Conservation (phyloP, 2,888 invertebrate species). For the Euspilapteryx auroguttella region DNA sequence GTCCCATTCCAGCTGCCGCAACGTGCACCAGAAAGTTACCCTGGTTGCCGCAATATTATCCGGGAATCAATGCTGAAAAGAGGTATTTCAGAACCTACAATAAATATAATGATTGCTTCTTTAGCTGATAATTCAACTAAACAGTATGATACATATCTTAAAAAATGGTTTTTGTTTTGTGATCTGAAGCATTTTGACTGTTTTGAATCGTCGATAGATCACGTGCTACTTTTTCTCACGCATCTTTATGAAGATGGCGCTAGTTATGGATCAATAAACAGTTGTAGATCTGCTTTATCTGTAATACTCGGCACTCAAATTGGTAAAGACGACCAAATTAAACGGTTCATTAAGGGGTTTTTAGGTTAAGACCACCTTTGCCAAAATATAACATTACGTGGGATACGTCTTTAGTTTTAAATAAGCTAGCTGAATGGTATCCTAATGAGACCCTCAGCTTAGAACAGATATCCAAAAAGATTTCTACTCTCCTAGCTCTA, state of each 20-base stretch:
- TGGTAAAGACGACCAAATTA: no score
- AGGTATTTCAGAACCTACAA: not conserved
- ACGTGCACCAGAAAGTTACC: not conserved
- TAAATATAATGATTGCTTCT: conserved; percentile 2
- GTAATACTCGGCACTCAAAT: no score
- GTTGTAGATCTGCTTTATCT: no score
- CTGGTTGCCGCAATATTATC: conserved; percentile 1
- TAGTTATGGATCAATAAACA: no score
- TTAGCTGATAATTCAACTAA: conserved; percentile 1
- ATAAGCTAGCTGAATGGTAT: not conserved
- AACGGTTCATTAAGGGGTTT: no score
- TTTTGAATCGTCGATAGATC: no score
- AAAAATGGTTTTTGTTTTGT: conserved; percentile 1
- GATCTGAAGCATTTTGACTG: no score
- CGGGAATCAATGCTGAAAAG: not conserved
- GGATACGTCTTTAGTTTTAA: not conserved
- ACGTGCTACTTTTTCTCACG: no score
- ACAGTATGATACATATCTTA: conserved; percentile 2
- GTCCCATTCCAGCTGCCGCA: not conserved
- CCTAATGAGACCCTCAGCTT: not conserved
- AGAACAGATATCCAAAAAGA: not conserved
- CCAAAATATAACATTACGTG: not conserved
- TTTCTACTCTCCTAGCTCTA: not conserved
- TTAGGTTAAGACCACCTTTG: not conserved
- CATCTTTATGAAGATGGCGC: no score